A percentile compares a stretch with the other conserved stretches of the same genome.
Evolutionary conservation across 2,797 vertebrate genomes (phyloP).

Genomic region (Myiotriccus ornatus): DNA sequence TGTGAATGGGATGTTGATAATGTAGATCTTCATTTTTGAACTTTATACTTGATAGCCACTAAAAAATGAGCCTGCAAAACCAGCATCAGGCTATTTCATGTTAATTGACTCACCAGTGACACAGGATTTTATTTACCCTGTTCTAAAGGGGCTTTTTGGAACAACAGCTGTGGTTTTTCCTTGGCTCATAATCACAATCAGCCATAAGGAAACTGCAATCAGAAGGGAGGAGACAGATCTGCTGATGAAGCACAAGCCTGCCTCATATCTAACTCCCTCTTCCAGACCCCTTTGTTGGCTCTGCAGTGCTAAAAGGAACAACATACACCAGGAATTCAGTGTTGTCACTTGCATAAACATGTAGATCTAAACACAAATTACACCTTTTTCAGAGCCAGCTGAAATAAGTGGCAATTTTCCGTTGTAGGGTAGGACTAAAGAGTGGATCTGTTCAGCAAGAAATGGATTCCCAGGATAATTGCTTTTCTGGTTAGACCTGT

Average conservation of each 20-base stretch:
- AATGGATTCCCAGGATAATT: background rate
- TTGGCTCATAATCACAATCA: background rate
- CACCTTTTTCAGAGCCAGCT: background rate
- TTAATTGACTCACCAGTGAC: background rate
- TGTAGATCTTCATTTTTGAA: background rate
- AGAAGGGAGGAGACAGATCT: slow-evolving; percentile 27
- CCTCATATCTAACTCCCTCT: background rate
- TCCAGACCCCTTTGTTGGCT: background rate
- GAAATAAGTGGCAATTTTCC: background rate
- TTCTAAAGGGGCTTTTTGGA: background rate
- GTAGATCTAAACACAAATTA: background rate
- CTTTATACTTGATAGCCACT: background rate
- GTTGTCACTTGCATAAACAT: background rate
- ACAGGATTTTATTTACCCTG: background rate
- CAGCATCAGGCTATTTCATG: background rate
- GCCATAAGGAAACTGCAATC: slow-evolving; percentile 30
- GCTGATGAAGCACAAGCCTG: slow-evolving; percentile 48
- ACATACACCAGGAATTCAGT: background rate
- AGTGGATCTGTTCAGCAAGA: background rate
- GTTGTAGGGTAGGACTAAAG: background rate
- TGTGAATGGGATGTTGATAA: background rate
- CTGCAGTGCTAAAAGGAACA: background rate
- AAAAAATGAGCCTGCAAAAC: background rate
- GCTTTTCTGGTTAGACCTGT: background rate
- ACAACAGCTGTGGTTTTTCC: slow-evolving; percentile 31